A percentile compares a stretch with the other conserved stretches of the same genome.
Conservation (phyloP, 1,140 invertebrate genomes). For the Varroa destructor region DNA sequence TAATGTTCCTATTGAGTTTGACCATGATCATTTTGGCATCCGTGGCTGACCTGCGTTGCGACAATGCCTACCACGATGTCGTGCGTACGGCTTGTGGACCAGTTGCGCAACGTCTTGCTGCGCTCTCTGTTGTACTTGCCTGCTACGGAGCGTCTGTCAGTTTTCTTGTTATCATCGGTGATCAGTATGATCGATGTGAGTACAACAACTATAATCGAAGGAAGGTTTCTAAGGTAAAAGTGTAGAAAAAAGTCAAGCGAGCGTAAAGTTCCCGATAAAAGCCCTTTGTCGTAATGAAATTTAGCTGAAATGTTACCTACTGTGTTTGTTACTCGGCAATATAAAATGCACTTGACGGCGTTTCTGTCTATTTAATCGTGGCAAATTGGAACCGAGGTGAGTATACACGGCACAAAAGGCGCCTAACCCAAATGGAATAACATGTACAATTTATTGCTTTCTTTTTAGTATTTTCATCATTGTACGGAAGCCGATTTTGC, state of each 20-base stretch:
- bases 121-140: conserved; percentile 48
- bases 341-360: neutral
- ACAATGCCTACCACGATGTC: conserved; percentile 40
- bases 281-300: neutral
- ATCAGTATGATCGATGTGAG: conserved; percentile 52
- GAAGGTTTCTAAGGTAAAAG: neutral
- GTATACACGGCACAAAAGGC: neutral
- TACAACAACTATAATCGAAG: conserved; percentile 1
- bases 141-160: conserved; percentile 56
- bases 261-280: neutral
- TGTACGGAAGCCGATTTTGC: conserved; percentile 46
- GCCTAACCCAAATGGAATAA: neutral
- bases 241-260: neutral
- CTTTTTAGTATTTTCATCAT: conserved; percentile 45
- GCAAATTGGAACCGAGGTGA: neutral
- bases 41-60: conserved; percentile 48
- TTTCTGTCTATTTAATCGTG: neutral
- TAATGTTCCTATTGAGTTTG: conserved; percentile 48
- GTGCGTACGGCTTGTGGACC: conserved; percentile 47
- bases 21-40: conserved; percentile 50
- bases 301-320: neutral
- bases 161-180: conserved; percentile 55
- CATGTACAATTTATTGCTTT: neutral
- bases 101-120: conserved; percentile 44
- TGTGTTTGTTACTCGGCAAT: conserved; percentile 12